Conservation (phyloP, 1,140 invertebrate genomes). For the Acromyrmex charruanus region DNA sequence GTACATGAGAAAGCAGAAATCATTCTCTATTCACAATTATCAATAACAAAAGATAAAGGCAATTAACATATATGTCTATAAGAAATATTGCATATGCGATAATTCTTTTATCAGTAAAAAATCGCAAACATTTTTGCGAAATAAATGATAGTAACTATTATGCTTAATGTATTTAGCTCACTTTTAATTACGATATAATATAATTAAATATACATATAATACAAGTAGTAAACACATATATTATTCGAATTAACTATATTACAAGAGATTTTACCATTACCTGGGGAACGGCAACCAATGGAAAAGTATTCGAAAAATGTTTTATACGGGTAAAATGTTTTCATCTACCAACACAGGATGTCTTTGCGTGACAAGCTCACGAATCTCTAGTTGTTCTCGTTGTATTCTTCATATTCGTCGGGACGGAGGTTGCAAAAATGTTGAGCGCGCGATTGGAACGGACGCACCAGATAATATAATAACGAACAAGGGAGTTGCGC, state of each 20-base stretch:
- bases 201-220: background rate
- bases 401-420: constrained; percentile 66
- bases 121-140: background rate
- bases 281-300: background rate
- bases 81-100: background rate
- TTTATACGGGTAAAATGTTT: constrained; percentile 2
- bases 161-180: background rate
- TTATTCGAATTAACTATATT: background rate
- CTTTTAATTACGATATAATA: background rate
- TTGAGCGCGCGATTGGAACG: constrained; percentile 67
- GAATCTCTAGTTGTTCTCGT: constrained; percentile 50
- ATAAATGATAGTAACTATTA: background rate
- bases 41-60: background rate
- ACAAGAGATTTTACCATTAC: background rate
- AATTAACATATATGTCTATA: background rate
- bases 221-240: too few relatives aligned
- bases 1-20: background rate
- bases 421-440: constrained; percentile 39
- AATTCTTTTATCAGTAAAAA: background rate
- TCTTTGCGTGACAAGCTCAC: background rate
- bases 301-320: background rate
- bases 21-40: constrained; percentile 11
- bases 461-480: constrained; percentile 71
- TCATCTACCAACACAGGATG: background rate
- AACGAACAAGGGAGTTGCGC: constrained; percentile 63